Conservation (phyloP, 2,113 vertebrate genomes). For the Apodemus sylvaticus region DNA sequence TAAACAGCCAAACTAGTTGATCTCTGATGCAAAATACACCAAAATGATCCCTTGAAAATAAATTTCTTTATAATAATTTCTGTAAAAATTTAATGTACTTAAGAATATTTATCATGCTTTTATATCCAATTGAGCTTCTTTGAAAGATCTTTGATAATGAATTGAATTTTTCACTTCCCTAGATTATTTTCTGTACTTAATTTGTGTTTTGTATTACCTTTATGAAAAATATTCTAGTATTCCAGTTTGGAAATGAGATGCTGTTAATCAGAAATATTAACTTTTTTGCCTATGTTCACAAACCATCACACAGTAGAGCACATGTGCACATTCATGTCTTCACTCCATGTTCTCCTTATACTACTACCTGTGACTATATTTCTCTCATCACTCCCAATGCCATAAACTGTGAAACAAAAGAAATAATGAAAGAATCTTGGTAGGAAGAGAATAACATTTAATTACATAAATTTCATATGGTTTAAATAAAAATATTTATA, state of each 20-base stretch:
- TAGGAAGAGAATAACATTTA: not conserved
- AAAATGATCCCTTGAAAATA: not conserved
- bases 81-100: not conserved
- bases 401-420: not conserved
- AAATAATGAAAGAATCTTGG: not conserved
- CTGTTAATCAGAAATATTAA: slow-evolving; percentile 17
- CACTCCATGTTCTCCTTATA: not conserved
- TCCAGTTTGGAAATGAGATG: slow-evolving; percentile 36
- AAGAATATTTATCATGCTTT: not conserved
- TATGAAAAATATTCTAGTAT: not conserved
- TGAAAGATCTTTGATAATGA: slow-evolving; percentile 14
- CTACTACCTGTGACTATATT: not conserved
- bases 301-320: not conserved
- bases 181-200: not conserved
- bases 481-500: slow-evolving; percentile 54
- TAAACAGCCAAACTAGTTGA: not conserved
- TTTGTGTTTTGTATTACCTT: not conserved
- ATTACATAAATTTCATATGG: not conserved
- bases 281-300: slow-evolving; percentile 12
- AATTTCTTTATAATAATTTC: not conserved
- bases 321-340: not conserved
- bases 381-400: not conserved
- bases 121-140: not conserved
- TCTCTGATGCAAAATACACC: not conserved
- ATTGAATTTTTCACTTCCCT: not conserved